A percentile compares a stretch with the other conserved stretches of the same genome.
Evolutionary conservation across 2,797 vertebrate genomes (phyloP).

Genomic region (Tapirus indicus): DNA sequence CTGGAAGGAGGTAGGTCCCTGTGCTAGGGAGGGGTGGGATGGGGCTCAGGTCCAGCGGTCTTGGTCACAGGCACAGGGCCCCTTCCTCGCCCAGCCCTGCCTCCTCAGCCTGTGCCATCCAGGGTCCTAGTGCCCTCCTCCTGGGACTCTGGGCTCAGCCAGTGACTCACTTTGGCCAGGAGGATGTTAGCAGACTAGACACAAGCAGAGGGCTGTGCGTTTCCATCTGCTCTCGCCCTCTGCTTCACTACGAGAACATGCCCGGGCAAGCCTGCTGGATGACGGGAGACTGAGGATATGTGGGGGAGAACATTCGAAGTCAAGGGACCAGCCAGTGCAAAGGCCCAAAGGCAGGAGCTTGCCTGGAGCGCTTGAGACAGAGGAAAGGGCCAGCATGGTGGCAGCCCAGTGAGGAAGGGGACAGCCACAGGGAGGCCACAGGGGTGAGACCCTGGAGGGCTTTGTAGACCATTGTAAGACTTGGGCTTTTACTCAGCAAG

Average conservation of each 20-base stretch:
- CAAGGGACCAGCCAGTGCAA: background rate
- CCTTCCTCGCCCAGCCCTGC: background rate
- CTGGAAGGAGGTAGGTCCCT: background rate
- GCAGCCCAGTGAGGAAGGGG: background rate
- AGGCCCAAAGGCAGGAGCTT: background rate
- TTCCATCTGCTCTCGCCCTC: background rate
- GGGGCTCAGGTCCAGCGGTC: background rate
- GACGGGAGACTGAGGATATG: background rate
- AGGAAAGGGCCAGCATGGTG: background rate
- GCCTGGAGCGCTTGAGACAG: background rate
- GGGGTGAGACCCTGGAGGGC: background rate
- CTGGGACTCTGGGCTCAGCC: background rate
- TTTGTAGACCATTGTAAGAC: background rate
- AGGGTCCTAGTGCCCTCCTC: background rate
- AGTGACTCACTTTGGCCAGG: background rate
- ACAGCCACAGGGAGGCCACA: accelerated
- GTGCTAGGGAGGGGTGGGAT: background rate
- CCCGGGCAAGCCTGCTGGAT: background rate
- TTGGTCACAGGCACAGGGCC: background rate
- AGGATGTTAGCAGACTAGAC: background rate
- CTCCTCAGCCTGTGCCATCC: accelerated
- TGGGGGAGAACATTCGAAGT: background rate
- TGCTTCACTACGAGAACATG: accelerated
- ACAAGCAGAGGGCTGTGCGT: background rate
- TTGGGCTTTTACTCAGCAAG: background rate